Evolutionary conservation across 2,797 vertebrate species (phyloP).

Genomic region (Bucorvus abyssinicus): DNA sequence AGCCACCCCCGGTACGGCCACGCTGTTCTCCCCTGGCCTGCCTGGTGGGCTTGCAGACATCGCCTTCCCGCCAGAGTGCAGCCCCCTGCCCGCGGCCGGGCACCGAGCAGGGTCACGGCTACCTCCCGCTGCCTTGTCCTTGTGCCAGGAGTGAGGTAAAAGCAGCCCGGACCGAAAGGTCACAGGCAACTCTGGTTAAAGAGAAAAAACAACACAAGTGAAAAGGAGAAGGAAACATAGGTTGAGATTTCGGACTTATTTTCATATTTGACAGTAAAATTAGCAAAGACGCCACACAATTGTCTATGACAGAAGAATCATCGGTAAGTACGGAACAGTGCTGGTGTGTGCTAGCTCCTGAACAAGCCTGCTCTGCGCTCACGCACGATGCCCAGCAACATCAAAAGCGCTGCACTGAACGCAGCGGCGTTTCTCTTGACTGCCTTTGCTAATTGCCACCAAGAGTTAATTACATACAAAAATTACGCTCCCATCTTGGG

Average conservation of each 20-base stretch:
- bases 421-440: fast-evolving
- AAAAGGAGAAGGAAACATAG: background rate
- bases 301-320: background rate
- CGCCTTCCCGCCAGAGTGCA: background rate
- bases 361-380: background rate
- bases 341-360: fast-evolving
- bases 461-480: background rate
- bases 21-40: fast-evolving
- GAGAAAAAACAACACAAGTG: no score
- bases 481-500: fast-evolving
- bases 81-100: no score
- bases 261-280: background rate
- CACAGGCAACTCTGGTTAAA: background rate
- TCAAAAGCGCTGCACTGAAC: background rate
- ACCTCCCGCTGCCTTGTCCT: fast-evolving
- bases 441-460: background rate
- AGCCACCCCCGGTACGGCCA: no score
- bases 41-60: no score
- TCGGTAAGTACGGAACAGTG: background rate
- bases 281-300: background rate
- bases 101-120: background rate
- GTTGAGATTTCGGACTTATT: background rate
- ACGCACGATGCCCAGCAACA: fast-evolving
- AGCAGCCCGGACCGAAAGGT: background rate
- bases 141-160: background rate